Base-by-base conservation (phyloP, 2,113 vertebrate genomes). In the Apeltes quadracus region DNA sequence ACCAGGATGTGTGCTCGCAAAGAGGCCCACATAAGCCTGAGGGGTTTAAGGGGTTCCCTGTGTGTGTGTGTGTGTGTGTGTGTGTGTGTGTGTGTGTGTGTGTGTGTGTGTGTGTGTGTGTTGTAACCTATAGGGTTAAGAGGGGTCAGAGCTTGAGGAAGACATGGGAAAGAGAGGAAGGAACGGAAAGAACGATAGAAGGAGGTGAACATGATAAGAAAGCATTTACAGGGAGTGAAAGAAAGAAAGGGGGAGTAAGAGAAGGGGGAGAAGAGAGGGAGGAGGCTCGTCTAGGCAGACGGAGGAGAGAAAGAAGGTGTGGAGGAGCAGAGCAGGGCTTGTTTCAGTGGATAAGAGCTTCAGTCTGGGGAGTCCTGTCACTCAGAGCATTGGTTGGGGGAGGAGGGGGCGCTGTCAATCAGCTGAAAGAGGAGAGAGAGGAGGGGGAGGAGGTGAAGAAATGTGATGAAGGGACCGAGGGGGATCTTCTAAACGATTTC, bases 291-390 rank as follows among this genome's bases (percentile, higher is more conserved):
- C 53, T 38, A 50, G 23, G 79, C 72, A 85, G 81, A 72, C 57
- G 61, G 79, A 79, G 73, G 81, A 61, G 83, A 66, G 82, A 78
- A 66, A 69, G 56, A 81, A 78, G 82, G 81, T 66, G 78, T 79
- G 84, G 69, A 73, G 77, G 77, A 88, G 83, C 61, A 64, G 65
- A 83, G 79, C 54, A 67, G 80, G 84, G 71, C 84, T 90, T 89
- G 87, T 92, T 90, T 84, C 75, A 74, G 79, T 64, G 86, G 87
- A 89, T 91, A 90, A 91, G 88, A 88, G 87, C 78, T 84, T 81
- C 80, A 78, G 84, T 88, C 85, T 90, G 89, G 88, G 89, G 87
- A 91, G 91, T 87, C 90, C 90, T 91, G 91, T 91, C 91, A 92
- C 85, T 92, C 91, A 91, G 72, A 59, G 61, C 15, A 44, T n/a